Percentiles rank a stretch among this genome's conserved stretches.
Evolutionary conservation across 2,888 invertebrate genomes (phyloP).

Genomic region (Charanyca ferruginea): DNA sequence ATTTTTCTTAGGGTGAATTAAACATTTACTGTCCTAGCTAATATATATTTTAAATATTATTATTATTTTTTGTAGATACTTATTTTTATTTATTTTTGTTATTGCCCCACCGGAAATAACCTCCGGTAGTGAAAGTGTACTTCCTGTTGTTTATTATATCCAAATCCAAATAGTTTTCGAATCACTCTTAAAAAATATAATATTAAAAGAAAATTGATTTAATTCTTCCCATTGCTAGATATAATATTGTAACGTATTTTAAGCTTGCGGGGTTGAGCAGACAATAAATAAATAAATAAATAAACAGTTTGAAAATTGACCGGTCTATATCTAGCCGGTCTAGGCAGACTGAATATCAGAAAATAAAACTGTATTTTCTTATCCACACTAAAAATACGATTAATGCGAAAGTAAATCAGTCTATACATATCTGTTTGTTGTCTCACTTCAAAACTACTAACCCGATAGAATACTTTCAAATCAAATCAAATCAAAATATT

Average conservation of each 20-base stretch:
- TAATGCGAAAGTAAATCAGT: no score
- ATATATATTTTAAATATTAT: background rate
- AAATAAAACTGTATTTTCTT: background rate
- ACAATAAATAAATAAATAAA: background rate
- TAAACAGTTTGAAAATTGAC: no score
- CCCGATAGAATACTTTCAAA: no score
- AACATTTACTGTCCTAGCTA: conserved; percentile 2
- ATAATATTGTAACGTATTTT: background rate
- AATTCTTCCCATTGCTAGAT: background rate
- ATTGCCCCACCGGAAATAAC: conserved; percentile 34
- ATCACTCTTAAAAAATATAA: conserved; percentile 8
- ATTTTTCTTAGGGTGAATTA: conserved; percentile 20
- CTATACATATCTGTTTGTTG: no score
- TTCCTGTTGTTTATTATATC: conserved; percentile 26
- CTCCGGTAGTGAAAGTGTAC: conserved; percentile 34
- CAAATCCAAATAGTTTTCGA: conserved; percentile 27
- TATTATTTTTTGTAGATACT: conserved; percentile 34
- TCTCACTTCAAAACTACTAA: no score
- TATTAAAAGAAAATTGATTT: background rate
- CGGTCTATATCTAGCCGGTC: background rate
- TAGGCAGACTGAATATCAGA: no score
- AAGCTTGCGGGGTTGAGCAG: conserved; percentile 24
- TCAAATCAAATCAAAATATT: no score
- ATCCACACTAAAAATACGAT: no score
- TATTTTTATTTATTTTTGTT: conserved; percentile 21